Base-by-base conservation (phyloP, 2,888 invertebrate species). In the Pediacus dermestoides region DNA sequence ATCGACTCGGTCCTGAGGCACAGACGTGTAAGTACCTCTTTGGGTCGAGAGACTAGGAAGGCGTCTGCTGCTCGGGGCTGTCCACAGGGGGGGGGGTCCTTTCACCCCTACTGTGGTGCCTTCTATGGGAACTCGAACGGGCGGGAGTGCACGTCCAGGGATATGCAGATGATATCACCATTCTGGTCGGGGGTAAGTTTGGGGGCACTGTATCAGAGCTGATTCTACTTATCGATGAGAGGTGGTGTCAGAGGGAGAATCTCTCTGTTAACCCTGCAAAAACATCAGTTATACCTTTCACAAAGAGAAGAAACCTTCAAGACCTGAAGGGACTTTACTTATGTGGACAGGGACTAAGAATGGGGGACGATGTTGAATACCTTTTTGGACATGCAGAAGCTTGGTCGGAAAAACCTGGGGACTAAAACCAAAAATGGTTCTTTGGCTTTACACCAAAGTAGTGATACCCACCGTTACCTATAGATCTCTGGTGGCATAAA, bases 111-210 rank as follows among this genome's bases (percentile, higher is more conserved):
- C 25, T 34, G 14, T 34, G 34, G 25, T 8, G 3, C 9, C 23
- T 34, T n/a, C 13, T 28, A 10, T 4, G 3, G 4, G 28, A 28
- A n/a, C n/a, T n/a, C n/a, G n/a, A n/a, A n/a, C n/a, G n/a, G n/a
- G n/a, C n/a, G n/a, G n/a, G 32, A 2, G 22, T 21, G 11, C 21
- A 30, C 16, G 16, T 28, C 1, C 28, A 35, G 11, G 35, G 39
- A 8, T 44, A 44, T 28, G 44, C 37, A 16, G 38, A 39, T 11
- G 34, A 42, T 12, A 18, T 39, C n/a, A 23, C 25, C 8, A 30
- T 39, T 4, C 12, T 36, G 7, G 38, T 26, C 2, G 8, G 10
- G 2, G 38, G 38, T 2, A 35, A 35, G 8, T 35, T 12, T 25
- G 2, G 7, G n/a, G 11, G 4, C 3, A n/a, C 25, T 8, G 14